phyloP scores from a whole-genome alignment of 35 echinoderm and acorn worm species.

The Chiridota heheva region DNA sequence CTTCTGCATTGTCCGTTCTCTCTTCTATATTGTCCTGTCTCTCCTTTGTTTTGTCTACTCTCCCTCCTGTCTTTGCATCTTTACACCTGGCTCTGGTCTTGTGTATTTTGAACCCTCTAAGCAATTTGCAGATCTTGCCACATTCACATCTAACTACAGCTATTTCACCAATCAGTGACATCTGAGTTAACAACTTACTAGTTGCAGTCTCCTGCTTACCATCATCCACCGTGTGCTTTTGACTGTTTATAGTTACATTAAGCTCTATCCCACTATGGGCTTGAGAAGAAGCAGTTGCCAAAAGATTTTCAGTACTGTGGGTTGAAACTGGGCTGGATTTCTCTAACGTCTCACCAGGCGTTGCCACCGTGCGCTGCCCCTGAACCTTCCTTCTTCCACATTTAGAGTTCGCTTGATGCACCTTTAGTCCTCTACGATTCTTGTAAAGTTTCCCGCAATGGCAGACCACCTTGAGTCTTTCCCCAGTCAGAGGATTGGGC shows the following conservation, averaged over 20 bases:
- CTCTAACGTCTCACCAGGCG: neutral
- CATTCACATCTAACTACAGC: neutral
- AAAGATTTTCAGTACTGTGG: neutral
- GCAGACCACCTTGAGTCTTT: neutral
- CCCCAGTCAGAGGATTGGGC: neutral
- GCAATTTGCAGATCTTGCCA: neutral
- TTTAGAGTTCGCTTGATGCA: neutral
- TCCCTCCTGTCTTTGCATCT: too few species aligned
- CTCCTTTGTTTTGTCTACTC: too few species aligned
- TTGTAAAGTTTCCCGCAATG: neutral
- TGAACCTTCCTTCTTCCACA: neutral
- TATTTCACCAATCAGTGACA: neutral
- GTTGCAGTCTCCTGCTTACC: neutral
- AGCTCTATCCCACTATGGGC: neutral
- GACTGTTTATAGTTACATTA: too few species aligned
- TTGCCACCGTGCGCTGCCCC: neutral
- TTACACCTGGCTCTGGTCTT: neutral
- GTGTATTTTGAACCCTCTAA: neutral
- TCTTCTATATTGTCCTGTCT: too few species aligned
- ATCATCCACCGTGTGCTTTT: neutral
- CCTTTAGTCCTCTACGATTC: neutral
- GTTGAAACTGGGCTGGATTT: neutral
- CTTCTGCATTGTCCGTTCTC: too few species aligned
- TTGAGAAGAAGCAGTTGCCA: neutral
- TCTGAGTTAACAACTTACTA: neutral